A percentile compares a stretch with the other conserved stretches of the same genome.
Conservation (phyloP, 2,888 invertebrate species). For the Drosophila pseudotalamancana region DNA sequence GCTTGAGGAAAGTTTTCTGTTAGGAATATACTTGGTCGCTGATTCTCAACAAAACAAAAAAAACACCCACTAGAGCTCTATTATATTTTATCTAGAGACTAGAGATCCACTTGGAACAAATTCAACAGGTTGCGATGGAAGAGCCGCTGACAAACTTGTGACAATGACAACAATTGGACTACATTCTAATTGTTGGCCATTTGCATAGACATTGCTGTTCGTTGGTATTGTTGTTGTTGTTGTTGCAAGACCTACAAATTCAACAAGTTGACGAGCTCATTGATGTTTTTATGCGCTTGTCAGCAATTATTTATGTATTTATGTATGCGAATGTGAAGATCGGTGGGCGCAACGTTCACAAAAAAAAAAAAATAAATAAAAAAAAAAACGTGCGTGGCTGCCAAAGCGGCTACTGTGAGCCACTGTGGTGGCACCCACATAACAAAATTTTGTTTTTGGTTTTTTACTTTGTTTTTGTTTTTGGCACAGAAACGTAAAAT, state of each 20-base stretch:
- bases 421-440: slow-evolving; percentile 71
- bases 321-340: slow-evolving; percentile 25
- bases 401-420: slow-evolving; percentile 23
- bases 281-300: slow-evolving; percentile 70
- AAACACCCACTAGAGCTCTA: neutral
- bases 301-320: slow-evolving; percentile 56
- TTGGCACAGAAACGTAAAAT: slow-evolving; percentile 71
- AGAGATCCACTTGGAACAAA: slow-evolving; percentile 10
- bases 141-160: slow-evolving; percentile 46
- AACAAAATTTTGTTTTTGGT: slow-evolving; percentile 60
- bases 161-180: slow-evolving; percentile 70
- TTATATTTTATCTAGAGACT: neutral
- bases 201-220: slow-evolving; percentile 51
- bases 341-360: slow-evolving; percentile 31
- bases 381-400: slow-evolving; percentile 55
- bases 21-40: too few species aligned
- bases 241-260: slow-evolving; percentile 37
- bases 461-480: slow-evolving; percentile 49
- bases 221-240: neutral
- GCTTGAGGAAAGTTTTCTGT: too few species aligned
- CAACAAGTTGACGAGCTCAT: slow-evolving; percentile 63
- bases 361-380: neutral
- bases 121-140: slow-evolving; percentile 49
- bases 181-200: slow-evolving; percentile 71
- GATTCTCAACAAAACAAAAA: too few species aligned